A percentile compares a stretch with the other conserved stretches of the same genome.
phyloP scores from a whole-genome alignment of 1,140 invertebrate genomes.

The Scaptomyza graminum region DNA sequence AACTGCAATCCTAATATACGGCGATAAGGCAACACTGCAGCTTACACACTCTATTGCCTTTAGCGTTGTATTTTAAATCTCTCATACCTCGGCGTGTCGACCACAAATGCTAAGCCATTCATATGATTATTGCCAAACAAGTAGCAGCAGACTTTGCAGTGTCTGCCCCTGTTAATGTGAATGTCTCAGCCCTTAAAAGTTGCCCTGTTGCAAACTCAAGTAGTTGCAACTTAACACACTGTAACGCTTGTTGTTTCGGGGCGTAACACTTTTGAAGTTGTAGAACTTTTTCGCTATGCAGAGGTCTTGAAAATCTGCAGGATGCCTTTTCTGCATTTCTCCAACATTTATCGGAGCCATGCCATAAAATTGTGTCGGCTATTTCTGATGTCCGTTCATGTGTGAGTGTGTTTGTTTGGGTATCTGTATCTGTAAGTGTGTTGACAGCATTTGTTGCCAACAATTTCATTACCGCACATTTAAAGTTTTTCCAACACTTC shows the following conservation, averaged over 20 bases:
- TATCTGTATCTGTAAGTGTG: conserved; percentile 25
- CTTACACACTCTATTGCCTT: conserved; percentile 5
- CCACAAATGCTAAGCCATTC: conserved; percentile 55
- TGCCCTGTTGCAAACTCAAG: conserved; percentile 8
- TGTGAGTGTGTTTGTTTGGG: neutral
- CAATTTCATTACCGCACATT: conserved; percentile 80
- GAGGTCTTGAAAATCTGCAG: conserved; percentile 55
- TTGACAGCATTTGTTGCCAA: conserved; percentile 75
- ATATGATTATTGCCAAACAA: conserved; percentile 55
- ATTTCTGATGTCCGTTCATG: conserved; percentile 30
- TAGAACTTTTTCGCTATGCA: conserved; percentile 70
- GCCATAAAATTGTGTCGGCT: conserved; percentile 67
- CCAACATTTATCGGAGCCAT: conserved; percentile 53
- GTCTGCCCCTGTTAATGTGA: neutral
- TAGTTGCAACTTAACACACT: conserved; percentile 62
- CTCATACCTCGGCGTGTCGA: conserved; percentile 2
- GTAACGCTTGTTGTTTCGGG: conserved; percentile 49
- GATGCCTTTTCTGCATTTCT: conserved; percentile 38
- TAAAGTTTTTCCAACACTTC: conserved; percentile 70
- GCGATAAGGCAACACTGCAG: neutral
- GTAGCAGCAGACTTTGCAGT: conserved; percentile 18
- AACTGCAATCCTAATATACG: neutral
- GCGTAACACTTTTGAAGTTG: conserved; percentile 54
- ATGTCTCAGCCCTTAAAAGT: too few species aligned
- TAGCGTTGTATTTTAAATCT: conserved; percentile 4